Percentiles rank a stretch among this genome's conserved stretches.
Evolutionary conservation across 1,140 invertebrate genomes (phyloP).

Genomic region (Leguminivora glycinivorella): DNA sequence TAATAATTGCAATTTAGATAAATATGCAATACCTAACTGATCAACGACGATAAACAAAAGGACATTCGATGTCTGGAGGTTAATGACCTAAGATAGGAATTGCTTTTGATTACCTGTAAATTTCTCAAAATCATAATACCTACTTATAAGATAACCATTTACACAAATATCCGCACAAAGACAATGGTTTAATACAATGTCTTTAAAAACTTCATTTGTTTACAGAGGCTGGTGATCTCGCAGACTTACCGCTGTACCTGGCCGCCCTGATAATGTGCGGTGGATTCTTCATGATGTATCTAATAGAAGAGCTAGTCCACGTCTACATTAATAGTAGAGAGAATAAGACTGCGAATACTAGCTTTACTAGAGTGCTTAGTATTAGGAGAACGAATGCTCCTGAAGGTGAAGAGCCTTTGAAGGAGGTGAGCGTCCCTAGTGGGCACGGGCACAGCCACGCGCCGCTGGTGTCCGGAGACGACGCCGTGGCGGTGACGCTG

Average conservation of each 20-base stretch:
- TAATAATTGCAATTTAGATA: too few relatives aligned
- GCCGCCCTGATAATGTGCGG: conserved; percentile 86
- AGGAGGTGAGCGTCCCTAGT: conserved; percentile 57
- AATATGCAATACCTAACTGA: too few relatives aligned
- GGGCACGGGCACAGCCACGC: conserved; percentile 74
- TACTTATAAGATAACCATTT: too few relatives aligned
- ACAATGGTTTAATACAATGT: background rate
- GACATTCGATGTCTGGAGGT: too few relatives aligned
- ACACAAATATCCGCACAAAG: too few relatives aligned
- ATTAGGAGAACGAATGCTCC: conserved; percentile 50
- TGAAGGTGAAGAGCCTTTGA: conserved; percentile 18
- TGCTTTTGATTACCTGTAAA: too few relatives aligned
- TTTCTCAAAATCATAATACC: too few relatives aligned
- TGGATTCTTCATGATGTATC: conserved; percentile 92
- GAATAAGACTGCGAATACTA: conserved; percentile 60
- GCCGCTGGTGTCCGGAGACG: conserved; percentile 67
- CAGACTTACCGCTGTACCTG: conserved; percentile 81
- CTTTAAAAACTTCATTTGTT: conserved; percentile 30
- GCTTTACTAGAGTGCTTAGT: conserved; percentile 68
- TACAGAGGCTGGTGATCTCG: conserved; percentile 70
- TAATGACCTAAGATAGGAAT: too few relatives aligned
- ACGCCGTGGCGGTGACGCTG: conserved; percentile 83
- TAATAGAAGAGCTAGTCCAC: conserved; percentile 91
- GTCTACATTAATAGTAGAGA: conserved; percentile 80
- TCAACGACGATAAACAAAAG: too few relatives aligned